These are phyloP conservation scores for Eubasilissa regina DNA, from an alignment of 1,140 invertebrate genomes.

Conservation along the genomic window DNA sequence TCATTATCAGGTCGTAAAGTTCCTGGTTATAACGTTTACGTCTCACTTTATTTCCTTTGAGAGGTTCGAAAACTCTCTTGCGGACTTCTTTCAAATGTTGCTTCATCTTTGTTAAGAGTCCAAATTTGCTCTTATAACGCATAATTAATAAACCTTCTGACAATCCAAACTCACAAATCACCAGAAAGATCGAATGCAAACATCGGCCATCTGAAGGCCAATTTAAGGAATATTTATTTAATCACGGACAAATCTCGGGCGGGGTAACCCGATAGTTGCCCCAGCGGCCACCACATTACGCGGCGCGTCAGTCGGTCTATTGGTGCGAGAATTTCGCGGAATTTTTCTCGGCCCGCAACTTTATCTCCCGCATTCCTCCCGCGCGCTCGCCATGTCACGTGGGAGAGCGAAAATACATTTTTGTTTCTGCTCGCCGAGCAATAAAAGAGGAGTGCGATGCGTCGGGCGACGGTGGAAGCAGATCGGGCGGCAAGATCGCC, in stretches of 20 bases:
- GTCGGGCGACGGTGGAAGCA: not conserved
- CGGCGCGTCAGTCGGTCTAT: slow-evolving; percentile 36
- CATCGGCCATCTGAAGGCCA: too few relatives aligned
- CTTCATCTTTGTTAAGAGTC: too few relatives aligned
- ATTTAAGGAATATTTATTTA: not conserved
- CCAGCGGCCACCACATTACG: slow-evolving; percentile 50
- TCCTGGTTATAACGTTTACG: too few relatives aligned
- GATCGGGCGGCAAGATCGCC: not conserved
- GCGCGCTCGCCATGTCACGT: slow-evolving; percentile 31
- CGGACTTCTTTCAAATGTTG: too few relatives aligned
- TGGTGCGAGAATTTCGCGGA: slow-evolving; percentile 51
- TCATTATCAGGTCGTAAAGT: too few relatives aligned
- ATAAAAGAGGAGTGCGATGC: not conserved
- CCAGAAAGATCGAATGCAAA: too few relatives aligned
- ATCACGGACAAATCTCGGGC: not conserved
- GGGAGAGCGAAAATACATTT: not conserved
- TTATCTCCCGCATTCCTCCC: slow-evolving; percentile 48
- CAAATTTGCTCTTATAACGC: too few relatives aligned
- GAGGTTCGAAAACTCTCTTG: too few relatives aligned
- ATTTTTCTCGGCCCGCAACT: slow-evolving; percentile 21
- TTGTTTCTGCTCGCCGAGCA: not conserved
- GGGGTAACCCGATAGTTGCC: slow-evolving; percentile 40
- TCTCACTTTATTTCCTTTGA: too few relatives aligned
- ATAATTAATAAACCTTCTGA: too few relatives aligned
- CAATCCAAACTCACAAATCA: too few relatives aligned